Conservation (phyloP, 2,888 invertebrate species). For the Archips crataeganus region DNA sequence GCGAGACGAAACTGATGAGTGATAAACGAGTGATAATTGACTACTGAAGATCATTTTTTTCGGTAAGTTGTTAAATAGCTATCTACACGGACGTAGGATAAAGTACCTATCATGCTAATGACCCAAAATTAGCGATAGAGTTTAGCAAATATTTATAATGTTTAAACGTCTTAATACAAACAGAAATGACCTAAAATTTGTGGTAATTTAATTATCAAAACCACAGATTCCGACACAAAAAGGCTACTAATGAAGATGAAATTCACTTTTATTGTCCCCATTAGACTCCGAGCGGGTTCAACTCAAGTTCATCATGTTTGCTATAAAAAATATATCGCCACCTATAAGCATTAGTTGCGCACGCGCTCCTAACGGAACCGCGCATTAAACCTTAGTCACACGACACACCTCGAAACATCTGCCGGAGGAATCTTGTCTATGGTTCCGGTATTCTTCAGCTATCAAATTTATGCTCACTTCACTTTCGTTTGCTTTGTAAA, state of each 20-base stretch:
- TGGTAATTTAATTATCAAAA: background rate
- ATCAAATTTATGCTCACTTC: conserved; percentile 45
- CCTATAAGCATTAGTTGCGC: conserved; percentile 3
- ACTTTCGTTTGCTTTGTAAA: conserved; percentile 27
- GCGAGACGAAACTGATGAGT: background rate
- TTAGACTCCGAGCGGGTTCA: background rate
- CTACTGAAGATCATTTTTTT: no score
- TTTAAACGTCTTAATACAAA: background rate
- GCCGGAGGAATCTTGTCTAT: conserved; percentile 46
- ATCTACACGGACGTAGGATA: background rate
- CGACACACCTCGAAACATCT: conserved; percentile 49
- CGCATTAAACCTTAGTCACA: conserved; percentile 68
- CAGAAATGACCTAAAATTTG: background rate
- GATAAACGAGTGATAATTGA: conserved; percentile 2
- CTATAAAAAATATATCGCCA: conserved; percentile 3
- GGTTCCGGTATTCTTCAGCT: conserved; percentile 74
- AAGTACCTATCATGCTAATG: background rate
- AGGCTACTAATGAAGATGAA: background rate
- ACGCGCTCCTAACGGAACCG: conserved; percentile 63
- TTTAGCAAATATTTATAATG: background rate
- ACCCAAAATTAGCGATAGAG: background rate
- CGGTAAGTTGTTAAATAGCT: background rate
- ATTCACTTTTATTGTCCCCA: conserved; percentile 12
- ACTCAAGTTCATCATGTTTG: background rate
- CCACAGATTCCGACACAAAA: background rate